A percentile compares a stretch with the other conserved stretches of the same genome.
These are phyloP conservation scores for Drosophila austrosaltans DNA, from an alignment of 2,888 invertebrate species.

Conservation along the genomic window DNA sequence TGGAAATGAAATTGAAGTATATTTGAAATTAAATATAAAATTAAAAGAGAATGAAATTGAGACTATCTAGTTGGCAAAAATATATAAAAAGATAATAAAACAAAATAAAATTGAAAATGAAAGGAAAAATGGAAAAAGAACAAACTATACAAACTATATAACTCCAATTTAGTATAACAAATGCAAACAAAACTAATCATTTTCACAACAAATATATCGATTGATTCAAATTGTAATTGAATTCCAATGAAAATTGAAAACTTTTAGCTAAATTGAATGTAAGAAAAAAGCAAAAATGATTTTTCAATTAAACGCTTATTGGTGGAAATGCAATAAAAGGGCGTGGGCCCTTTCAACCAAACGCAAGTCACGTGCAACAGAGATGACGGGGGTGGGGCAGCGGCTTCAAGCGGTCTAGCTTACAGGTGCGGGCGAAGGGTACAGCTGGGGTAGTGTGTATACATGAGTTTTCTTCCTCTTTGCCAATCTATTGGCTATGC, in stretches of 20 bases:
- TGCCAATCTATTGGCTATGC: not conserved
- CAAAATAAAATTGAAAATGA: too few relatives aligned
- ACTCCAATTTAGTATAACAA: too few relatives aligned
- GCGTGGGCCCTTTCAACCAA: constrained; percentile 52
- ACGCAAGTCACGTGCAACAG: constrained; percentile 45
- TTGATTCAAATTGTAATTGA: not conserved
- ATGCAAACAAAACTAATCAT: too few relatives aligned
- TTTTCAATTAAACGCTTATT: constrained; percentile 25
- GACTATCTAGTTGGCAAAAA: too few relatives aligned
- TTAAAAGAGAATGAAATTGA: too few relatives aligned
- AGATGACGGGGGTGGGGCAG: constrained; percentile 3
- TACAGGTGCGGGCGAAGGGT: not conserved
- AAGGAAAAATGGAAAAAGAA: too few relatives aligned
- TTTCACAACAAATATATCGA: too few relatives aligned
- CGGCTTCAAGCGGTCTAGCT: too few relatives aligned
- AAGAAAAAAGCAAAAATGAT: not conserved
- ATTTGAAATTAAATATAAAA: too few relatives aligned
- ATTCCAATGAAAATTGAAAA: not conserved
- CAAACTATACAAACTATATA: too few relatives aligned
- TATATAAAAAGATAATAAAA: too few relatives aligned
- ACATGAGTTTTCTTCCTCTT: not conserved
- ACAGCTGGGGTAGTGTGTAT: not conserved
- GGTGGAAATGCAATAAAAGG: constrained; percentile 53
- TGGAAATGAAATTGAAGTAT: too few relatives aligned
- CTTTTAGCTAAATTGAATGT: not conserved